Conservation (phyloP, 2,113 vertebrate genomes). For the Lathamus discolor region DNA sequence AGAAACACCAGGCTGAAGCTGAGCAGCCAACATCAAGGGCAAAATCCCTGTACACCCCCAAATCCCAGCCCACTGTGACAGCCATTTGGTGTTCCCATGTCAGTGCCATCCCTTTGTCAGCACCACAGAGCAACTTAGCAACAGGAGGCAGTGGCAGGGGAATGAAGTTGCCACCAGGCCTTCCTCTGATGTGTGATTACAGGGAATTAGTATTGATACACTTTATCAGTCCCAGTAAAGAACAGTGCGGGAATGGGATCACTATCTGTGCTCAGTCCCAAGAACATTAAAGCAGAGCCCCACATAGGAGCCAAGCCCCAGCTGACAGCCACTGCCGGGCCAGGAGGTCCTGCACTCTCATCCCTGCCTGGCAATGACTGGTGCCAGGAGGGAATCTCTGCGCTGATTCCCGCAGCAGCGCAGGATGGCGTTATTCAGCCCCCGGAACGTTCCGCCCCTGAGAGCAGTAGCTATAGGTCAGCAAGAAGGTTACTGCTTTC, state of each 20-base stretch:
- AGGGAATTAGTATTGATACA: neutral
- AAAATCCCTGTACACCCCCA: neutral
- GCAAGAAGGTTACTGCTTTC: slow-evolving; percentile 31
- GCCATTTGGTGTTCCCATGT: neutral
- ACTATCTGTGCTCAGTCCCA: neutral
- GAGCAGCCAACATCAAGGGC: neutral
- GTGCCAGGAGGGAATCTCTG: neutral
- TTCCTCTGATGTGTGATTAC: neutral
- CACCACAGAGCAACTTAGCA: neutral
- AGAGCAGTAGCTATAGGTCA: neutral
- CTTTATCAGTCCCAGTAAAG: neutral
- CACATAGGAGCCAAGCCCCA: neutral
- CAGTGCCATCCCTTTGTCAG: neutral
- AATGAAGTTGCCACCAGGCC: neutral
- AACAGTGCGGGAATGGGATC: neutral
- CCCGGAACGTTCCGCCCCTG: neutral
- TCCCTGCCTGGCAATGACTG: neutral
- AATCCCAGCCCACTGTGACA: neutral
- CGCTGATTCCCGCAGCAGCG: neutral
- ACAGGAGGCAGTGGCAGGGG: neutral
- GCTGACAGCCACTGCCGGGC: neutral
- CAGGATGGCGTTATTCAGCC: rapidly evolving
- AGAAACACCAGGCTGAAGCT: neutral
- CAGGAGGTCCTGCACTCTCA: neutral
- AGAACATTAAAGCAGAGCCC: neutral